phyloP scores from a whole-genome alignment of 2,113 vertebrate species.

The Mugil cephalus region DNA sequence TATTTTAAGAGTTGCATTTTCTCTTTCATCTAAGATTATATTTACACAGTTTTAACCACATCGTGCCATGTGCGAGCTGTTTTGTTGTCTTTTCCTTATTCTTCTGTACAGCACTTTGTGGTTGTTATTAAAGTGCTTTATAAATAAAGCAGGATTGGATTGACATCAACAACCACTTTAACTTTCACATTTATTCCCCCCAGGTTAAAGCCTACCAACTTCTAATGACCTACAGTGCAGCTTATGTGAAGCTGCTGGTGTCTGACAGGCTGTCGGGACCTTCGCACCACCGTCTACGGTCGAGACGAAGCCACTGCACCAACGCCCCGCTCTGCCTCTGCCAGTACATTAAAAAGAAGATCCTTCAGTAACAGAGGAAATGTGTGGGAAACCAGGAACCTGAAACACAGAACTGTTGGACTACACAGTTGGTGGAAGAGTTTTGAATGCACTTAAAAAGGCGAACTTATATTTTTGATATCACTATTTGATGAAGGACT shows the following conservation, averaged over 20 bases:
- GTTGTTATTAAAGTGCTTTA: too few relatives aligned
- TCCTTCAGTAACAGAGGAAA: slow-evolving; percentile 56
- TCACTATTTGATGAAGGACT: neutral
- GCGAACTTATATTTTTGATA: slow-evolving; percentile 13
- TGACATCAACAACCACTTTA: neutral
- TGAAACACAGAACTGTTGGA: neutral
- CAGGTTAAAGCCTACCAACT: slow-evolving; percentile 83
- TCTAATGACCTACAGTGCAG: slow-evolving; percentile 84
- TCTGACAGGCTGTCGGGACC: slow-evolving; percentile 71
- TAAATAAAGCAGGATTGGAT: too few relatives aligned
- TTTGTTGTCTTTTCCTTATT: too few relatives aligned
- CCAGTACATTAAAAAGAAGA: slow-evolving; percentile 79
- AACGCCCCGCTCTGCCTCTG: slow-evolving; percentile 80
- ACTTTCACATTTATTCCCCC: neutral
- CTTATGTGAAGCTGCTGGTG: slow-evolving; percentile 81
- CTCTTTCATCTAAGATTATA: neutral
- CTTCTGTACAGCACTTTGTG: too few relatives aligned
- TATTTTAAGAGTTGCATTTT: too few relatives aligned
- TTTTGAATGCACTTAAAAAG: neutral
- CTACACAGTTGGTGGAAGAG: neutral
- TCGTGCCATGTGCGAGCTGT: too few relatives aligned
- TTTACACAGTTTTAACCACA: too few relatives aligned
- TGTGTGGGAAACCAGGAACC: neutral
- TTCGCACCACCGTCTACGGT: slow-evolving; percentile 26
- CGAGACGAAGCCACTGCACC: slow-evolving; percentile 72